Percentiles rank a stretch among this genome's conserved stretches.
phyloP scores from a whole-genome alignment of 2,797 vertebrate genomes.

The Coregonus ussuriensis region DNA sequence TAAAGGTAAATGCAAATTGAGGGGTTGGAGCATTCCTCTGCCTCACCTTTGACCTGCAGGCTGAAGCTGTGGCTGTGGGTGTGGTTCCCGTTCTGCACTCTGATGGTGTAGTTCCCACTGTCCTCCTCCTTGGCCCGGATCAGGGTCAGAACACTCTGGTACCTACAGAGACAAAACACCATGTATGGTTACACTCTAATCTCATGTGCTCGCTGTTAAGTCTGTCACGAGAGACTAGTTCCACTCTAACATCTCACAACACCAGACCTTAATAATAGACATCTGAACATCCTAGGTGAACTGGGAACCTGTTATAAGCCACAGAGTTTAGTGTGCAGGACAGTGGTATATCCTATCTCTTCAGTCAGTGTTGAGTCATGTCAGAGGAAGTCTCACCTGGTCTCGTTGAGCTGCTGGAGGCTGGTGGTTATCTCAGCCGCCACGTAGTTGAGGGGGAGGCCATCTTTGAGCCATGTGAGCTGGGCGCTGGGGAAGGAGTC shows the following conservation, averaged over 20 bases:
- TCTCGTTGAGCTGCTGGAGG: conserved; percentile 80
- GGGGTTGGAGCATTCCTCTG: conserved; percentile 25
- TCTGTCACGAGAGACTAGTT: not conserved
- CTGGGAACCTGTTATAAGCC: conserved; percentile 38
- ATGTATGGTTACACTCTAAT: conserved; percentile 4
- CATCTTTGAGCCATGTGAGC: conserved; percentile 92
- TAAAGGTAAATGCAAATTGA: conserved; percentile 30
- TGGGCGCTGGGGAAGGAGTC: conserved; percentile 83
- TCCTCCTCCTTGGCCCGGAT: conserved; percentile 97
- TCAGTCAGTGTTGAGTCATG: not conserved
- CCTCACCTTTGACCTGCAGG: conserved; percentile 90
- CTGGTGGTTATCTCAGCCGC: conserved; percentile 89
- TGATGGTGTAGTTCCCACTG: conserved; percentile 91
- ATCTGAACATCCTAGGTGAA: not conserved
- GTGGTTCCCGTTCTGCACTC: conserved; percentile 85
- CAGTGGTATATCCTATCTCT: not conserved
- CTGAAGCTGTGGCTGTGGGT: conserved; percentile 80
- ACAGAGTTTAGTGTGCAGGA: not conserved
- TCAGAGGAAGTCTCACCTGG: conserved; percentile 76
- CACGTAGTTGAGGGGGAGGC: conserved; percentile 81
- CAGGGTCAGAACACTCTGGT: conserved; percentile 85
- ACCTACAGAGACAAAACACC: conserved; percentile 70
- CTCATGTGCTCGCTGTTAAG: not conserved
- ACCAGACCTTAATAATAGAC: conserved; percentile 42
- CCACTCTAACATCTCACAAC: not conserved